Conservation (phyloP, 2,113 vertebrate genomes). For the Urocitellus parryii region DNA sequence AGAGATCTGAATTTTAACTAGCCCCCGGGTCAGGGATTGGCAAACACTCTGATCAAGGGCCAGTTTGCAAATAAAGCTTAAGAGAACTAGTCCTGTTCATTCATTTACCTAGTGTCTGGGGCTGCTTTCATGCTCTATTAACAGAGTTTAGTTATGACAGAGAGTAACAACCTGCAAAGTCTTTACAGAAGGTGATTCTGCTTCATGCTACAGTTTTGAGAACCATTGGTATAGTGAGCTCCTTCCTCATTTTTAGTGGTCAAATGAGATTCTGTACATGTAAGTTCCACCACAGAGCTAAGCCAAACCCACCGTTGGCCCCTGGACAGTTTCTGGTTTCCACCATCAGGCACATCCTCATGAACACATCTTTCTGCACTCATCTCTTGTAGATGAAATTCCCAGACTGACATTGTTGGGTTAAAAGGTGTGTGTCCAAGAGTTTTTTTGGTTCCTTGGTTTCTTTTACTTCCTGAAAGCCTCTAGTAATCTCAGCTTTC, state of each 20-base stretch:
- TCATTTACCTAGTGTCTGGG: background rate
- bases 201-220: background rate
- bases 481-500: background rate
- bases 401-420: background rate
- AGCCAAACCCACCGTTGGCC: background rate
- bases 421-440: background rate
- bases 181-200: background rate
- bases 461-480: background rate
- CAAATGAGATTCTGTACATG: background rate
- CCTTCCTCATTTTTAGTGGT: background rate
- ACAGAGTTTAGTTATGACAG: background rate
- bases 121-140: accelerated
- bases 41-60: background rate
- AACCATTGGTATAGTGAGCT: background rate
- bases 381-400: background rate
- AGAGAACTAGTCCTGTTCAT: background rate
- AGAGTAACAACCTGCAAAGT: background rate
- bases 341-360: background rate
- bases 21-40: background rate
- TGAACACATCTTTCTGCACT: background rate
- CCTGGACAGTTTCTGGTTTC: background rate
- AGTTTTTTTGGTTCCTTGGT: background rate
- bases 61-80: background rate
- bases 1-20: background rate
- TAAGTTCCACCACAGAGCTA: background rate